These are phyloP conservation scores for Aurelia aurita complex sp. Pacific DNA, from an alignment of 30 jellyfish, hydroid and myxozoan species.

Conservation along the genomic window DNA sequence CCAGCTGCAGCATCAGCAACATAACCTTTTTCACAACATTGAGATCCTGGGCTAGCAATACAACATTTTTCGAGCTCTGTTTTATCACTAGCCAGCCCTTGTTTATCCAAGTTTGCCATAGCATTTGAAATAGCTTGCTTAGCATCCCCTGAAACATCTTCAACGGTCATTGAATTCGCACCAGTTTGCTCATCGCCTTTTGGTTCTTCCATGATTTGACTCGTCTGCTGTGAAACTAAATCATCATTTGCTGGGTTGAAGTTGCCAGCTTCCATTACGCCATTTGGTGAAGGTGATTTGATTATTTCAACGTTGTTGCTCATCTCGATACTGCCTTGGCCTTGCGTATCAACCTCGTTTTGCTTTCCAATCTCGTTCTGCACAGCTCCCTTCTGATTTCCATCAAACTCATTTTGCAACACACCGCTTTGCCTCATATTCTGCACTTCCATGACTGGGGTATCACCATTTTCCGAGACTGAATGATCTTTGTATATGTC, in stretches of 20 bases:
- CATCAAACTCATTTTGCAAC: neutral
- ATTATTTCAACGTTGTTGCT: slow-evolving; percentile 52
- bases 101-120: slow-evolving; percentile 49
- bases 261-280: slow-evolving; percentile 36
- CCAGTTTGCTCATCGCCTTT: slow-evolving; percentile 59
- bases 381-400: neutral
- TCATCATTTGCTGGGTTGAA: slow-evolving; percentile 19
- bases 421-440: slow-evolving; percentile 34
- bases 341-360: slow-evolving; percentile 50
- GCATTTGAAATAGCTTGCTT: slow-evolving; percentile 59
- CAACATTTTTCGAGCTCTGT: slow-evolving; percentile 42
- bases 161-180: slow-evolving; percentile 27
- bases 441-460: slow-evolving; percentile 65
- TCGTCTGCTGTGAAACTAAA: slow-evolving; percentile 24
- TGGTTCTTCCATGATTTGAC: slow-evolving; percentile 38
- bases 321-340: slow-evolving; percentile 62
- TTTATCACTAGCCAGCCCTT: slow-evolving; percentile 4
- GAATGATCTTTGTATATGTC: slow-evolving; percentile 63
- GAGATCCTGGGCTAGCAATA: slow-evolving; percentile 33
- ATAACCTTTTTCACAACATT: slow-evolving; percentile 21
- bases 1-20: no score
- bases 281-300: slow-evolving; percentile 28
- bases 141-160: slow-evolving; percentile 63
- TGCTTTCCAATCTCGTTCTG: neutral
- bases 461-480: slow-evolving; percentile 45